These are phyloP conservation scores for Tor tambroides DNA, from an alignment of 2,113 vertebrate species.

Conservation along the genomic window DNA sequence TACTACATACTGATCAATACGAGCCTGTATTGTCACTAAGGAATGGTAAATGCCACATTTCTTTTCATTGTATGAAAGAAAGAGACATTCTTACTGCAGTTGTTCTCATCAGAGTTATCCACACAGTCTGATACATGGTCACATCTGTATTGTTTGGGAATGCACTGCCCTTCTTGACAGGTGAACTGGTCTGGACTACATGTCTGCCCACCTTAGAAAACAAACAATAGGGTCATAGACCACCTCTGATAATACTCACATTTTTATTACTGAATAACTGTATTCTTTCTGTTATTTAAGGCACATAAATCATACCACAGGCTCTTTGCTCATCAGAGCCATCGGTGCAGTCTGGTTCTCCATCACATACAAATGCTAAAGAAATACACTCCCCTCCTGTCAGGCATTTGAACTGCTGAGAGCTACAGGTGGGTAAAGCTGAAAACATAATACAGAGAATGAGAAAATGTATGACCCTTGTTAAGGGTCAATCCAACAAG, in stretches of 20 bases:
- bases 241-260: not conserved
- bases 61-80: not conserved
- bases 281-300: not conserved
- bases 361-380: conserved; percentile 73
- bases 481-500: not conserved
- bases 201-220: conserved; percentile 65
- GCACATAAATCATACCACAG: conserved; percentile 64
- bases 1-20: not conserved
- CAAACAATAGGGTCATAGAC: not conserved
- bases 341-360: conserved; percentile 73
- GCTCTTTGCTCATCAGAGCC: conserved; percentile 75
- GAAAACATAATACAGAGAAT: conserved; percentile 38
- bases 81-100: conserved; percentile 70
- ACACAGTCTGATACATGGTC: conserved; percentile 73
- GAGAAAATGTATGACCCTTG: not conserved
- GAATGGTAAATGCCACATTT: not conserved
- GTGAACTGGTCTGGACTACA: conserved; percentile 74
- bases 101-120: conserved; percentile 75
- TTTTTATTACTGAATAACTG: not conserved
- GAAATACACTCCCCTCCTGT: conserved; percentile 74
- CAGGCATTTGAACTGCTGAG: conserved; percentile 74
- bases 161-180: conserved; percentile 75
- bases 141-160: conserved; percentile 72
- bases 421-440: conserved; percentile 67
- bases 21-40: not conserved